These are phyloP conservation scores for Rhinopomastus cyanomelas DNA, from an alignment of 2,113 vertebrate species.

Conservation along the genomic window DNA sequence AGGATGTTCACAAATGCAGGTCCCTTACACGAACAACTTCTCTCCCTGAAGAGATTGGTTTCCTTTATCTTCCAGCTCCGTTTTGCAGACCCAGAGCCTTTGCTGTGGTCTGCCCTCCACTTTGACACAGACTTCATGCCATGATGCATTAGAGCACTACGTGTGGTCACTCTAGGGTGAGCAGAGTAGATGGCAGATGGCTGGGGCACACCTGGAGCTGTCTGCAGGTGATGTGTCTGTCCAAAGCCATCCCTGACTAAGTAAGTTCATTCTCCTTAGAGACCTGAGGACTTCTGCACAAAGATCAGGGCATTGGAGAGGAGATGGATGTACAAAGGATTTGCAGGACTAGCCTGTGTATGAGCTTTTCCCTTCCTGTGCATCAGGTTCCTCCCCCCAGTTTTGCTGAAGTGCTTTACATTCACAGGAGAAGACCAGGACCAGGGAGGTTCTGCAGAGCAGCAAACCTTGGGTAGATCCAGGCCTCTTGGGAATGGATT, in stretches of 20 bases:
- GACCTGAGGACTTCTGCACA: fast-evolving
- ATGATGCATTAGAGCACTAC: fast-evolving
- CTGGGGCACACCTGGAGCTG: not conserved
- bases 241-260: not conserved
- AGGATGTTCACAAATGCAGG: not conserved
- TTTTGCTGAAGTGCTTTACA: not conserved
- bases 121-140: not conserved
- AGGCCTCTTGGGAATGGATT: not conserved
- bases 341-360: not conserved
- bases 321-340: not conserved
- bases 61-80: not conserved
- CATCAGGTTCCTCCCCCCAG: not conserved
- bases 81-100: not conserved
- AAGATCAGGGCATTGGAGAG: not conserved
- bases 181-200: not conserved
- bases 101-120: not conserved
- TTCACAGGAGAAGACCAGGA: not conserved
- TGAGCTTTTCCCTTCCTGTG: not conserved
- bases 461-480: not conserved
- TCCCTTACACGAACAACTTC: not conserved
- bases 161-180: not conserved
- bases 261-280: not conserved
- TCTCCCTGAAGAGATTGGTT: not conserved
- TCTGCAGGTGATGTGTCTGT: not conserved
- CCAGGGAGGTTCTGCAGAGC: not conserved